Conservation (phyloP, 2,888 invertebrate species). For the Linnaemya vulpina region DNA sequence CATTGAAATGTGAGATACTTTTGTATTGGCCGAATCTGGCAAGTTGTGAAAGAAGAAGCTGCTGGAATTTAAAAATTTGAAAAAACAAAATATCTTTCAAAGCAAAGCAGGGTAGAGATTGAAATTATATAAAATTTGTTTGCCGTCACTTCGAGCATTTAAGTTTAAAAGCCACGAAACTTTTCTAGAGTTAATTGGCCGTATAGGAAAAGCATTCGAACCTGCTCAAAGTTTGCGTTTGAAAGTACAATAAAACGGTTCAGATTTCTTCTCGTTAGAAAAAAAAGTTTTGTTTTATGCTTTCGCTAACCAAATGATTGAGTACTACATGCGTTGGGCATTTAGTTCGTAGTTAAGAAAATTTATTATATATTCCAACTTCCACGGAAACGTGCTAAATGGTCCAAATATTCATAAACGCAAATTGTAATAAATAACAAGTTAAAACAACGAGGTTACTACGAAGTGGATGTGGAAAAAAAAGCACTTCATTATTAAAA, state of each 20-base stretch:
- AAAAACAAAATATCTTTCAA: conserved; percentile 18
- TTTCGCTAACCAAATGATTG: background rate
- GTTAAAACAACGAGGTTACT: conserved; percentile 24
- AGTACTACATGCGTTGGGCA: background rate
- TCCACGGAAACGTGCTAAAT: conserved; percentile 54
- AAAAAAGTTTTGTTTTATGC: conserved; percentile 6
- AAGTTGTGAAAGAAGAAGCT: conserved; percentile 42
- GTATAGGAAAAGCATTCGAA: background rate
- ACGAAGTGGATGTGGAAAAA: background rate
- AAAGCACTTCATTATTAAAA: conserved; percentile 21
- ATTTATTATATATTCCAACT: conserved; percentile 11
- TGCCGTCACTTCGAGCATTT: background rate
- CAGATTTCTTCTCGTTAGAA: conserved; percentile 27
- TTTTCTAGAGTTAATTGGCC: conserved; percentile 2
- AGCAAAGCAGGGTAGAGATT: background rate
- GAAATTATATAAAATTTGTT: background rate
- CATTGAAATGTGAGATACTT: conserved; percentile 48
- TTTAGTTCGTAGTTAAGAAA: conserved; percentile 43
- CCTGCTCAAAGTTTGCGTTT: background rate
- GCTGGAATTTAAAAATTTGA: conserved; percentile 6
- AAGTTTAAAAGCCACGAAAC: background rate
- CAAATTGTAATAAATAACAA: conserved; percentile 23
- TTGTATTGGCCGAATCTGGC: conserved; percentile 13
- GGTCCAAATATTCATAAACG: conserved; percentile 39
- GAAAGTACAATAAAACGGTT: conserved; percentile 10